Evolutionary conservation across 2,888 invertebrate genomes (phyloP), one percentile per base, ranked within the genome.

Genomic region (Macrophya annulata): DNA sequence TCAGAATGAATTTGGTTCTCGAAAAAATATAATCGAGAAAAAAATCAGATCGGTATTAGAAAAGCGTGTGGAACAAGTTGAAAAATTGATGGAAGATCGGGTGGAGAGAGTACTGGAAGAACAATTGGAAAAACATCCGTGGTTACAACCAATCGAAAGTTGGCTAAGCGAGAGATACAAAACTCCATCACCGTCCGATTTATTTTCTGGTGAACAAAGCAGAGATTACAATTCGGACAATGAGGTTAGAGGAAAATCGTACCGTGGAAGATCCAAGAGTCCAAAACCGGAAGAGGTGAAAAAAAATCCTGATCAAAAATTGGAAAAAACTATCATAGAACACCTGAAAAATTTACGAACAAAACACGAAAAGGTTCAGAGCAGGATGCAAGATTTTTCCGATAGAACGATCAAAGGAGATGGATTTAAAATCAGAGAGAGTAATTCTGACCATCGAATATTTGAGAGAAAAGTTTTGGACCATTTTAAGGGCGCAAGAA

Each of bases 141-240:
- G 92, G 91, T 85, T 92, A 1, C 89, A 90, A 43, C 91, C 91
- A 6, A 88, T 92, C 43, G 92, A 92, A 5, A 87, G 87, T 0
- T 92, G 92, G 92, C 88, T 92, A 37, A 77, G 84, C 0, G 92
- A 92, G 40, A 89, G 86, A 25, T 84, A 86, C 76, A 87, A 86
- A 84, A 85, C 87, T 4, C 43, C 59, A 45, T 55, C 72, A 31
- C 59, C 85, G 68, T 51, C 84, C 37, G 74, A 76, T 25, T 25
- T 83, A 17, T 86, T 85, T 68, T 84, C 87, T 62, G 21, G 72
- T 6, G 72, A 84, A 62, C 43, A 82, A 68, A 45, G 68, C 37
- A 17, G 84, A 51, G 86, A 85, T 25, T 84, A 86, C 62, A 72
- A 74, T 65, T 79, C 84, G 8, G 87, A 85, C 59, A 72, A 79